phyloP scores from a whole-genome alignment of 2,797 vertebrate species.

The Eurystomus glaucurus region DNA sequence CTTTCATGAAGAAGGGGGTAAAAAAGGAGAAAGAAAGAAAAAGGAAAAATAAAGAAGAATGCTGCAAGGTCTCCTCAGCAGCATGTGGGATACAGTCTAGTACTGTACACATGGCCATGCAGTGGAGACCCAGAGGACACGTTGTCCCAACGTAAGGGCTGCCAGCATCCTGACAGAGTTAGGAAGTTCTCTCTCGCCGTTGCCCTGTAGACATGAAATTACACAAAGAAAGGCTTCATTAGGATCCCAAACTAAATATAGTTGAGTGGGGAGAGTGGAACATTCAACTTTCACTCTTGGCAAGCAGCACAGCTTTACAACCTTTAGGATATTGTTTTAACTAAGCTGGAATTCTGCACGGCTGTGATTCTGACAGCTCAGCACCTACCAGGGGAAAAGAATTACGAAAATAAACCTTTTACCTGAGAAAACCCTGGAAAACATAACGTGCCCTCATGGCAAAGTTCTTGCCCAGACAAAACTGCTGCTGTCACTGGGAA shows the following conservation, averaged over 20 bases:
- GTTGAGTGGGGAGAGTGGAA: constrained; percentile 63
- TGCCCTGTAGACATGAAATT: constrained; percentile 69
- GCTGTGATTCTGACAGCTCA: constrained; percentile 55
- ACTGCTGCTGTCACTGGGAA: constrained; percentile 52
- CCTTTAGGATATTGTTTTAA: constrained; percentile 76
- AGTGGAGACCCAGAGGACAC: neutral
- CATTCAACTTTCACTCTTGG: constrained; percentile 73
- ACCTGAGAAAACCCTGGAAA: constrained; percentile 61
- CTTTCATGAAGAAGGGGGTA: constrained; percentile 16
- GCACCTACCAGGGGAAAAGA: constrained; percentile 38
- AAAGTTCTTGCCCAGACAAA: constrained; percentile 40
- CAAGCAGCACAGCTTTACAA: constrained; percentile 37
- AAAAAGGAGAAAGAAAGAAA: neutral
- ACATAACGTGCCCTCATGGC: neutral
- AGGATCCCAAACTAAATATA: constrained; percentile 76
- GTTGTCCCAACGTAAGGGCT: neutral
- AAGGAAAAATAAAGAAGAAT: neutral
- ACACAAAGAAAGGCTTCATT: constrained; percentile 77
- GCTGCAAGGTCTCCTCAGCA: neutral
- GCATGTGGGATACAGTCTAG: neutral
- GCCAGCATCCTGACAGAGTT: constrained; percentile 76
- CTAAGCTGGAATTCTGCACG: constrained; percentile 48
- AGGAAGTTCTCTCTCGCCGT: constrained; percentile 68
- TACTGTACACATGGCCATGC: neutral
- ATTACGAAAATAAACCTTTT: constrained; percentile 28